These are phyloP conservation scores for Onychomys torridus DNA, from an alignment of 2,797 vertebrate species.

Conservation along the genomic window DNA sequence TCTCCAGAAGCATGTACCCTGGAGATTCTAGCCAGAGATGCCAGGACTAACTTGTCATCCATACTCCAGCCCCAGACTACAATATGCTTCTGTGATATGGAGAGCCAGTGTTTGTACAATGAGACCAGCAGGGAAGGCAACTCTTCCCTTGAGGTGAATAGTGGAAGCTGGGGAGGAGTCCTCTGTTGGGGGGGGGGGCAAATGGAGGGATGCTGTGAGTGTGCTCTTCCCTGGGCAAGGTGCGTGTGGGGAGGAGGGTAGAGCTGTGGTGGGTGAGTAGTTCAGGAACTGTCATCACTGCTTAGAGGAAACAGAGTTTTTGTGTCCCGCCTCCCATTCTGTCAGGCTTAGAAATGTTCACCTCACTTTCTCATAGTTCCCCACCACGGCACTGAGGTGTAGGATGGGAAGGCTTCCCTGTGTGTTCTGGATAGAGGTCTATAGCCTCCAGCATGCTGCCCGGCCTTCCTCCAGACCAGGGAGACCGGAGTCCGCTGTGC, in stretches of 20 bases:
- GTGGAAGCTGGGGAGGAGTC: background rate
- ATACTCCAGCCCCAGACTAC: conserved; percentile 79
- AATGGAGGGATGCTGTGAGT: background rate
- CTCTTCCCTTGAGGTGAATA: conserved; percentile 85
- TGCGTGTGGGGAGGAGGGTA: background rate
- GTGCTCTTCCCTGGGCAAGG: background rate
- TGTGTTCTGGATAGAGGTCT: background rate
- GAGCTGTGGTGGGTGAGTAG: background rate
- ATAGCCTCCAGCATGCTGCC: background rate
- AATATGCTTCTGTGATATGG: conserved; percentile 82
- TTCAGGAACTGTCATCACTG: background rate
- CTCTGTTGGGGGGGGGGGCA: background rate
- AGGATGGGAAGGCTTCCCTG: background rate
- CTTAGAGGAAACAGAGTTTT: background rate
- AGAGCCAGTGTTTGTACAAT: conserved; percentile 82
- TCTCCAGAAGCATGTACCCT: conserved; percentile 66
- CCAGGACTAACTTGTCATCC: conserved; percentile 72
- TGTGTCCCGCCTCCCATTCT: background rate
- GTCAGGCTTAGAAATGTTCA: background rate
- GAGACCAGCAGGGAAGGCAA: conserved; percentile 35
- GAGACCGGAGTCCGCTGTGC: background rate
- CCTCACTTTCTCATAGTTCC: background rate
- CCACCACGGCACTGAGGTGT: background rate
- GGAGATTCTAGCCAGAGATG: conserved; percentile 80
- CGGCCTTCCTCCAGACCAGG: background rate